Evolutionary conservation across 2,113 vertebrate species (phyloP), one percentile per base, ranked within the genome.

Genomic region (Chamaea fasciata): DNA sequence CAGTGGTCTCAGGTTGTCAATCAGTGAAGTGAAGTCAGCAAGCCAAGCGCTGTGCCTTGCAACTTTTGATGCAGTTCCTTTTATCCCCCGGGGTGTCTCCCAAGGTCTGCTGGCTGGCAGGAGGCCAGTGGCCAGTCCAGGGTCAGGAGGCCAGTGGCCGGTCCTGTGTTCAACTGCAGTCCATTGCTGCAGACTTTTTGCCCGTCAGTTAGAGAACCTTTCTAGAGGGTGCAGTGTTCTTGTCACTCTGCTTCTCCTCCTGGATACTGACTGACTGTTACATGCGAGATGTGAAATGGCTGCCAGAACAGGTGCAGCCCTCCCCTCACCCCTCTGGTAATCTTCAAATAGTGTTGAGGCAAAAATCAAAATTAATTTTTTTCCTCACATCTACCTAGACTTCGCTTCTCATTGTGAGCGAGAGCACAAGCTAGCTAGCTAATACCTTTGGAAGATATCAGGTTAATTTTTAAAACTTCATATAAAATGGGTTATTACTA

Each of bases 221-320:
- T n/a, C 37, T 30, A 15, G 12, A 13, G 37, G 10, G 37, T 33
- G 19, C 37, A 35, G 33, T 26, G 37, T 30, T 60, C 20, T 52
- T 44, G 26, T 15, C 0, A 0, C 15, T 52, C 15, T 69, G 24
- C 24, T 49, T 3, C 42, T 69, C 14, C 30, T 35, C 31, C 14
- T 24, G 55, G 20, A 13, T 24, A 10, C 46, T 59, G 19, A 23
- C 24, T 35, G 20, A 20, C 46, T 24, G 5, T 60, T 83, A 31
- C 20, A 20, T 52, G 31, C 30, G 10, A 52, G 31, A 52, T 0
- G 0, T 26, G 37, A 35, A 52, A 35, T 52, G 56, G 13, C 37
- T 52, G 37, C 37, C 31, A 60, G 37, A 37, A 19, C 15, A 28
- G 42, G 21, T 37, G 20, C 15, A 19, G 26, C 15, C 35, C 55